Conservation (phyloP, 2,888 invertebrate species). For the Nomada ruficornis region DNA sequence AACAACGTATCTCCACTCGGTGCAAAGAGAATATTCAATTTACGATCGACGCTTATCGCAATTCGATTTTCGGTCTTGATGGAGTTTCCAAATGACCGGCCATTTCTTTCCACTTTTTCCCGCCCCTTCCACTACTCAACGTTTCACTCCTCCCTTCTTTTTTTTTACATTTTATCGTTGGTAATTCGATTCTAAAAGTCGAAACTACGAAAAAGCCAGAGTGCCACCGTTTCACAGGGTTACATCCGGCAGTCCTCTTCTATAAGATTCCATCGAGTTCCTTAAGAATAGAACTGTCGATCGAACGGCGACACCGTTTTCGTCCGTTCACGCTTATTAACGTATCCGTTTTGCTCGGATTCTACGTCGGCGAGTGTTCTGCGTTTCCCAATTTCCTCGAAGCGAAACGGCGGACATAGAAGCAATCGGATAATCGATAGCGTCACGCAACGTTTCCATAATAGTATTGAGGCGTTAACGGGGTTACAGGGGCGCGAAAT, state of each 20-base stretch:
- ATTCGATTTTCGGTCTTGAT: conserved; percentile 45
- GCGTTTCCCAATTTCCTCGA: conserved; percentile 13
- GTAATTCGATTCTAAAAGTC: conserved; percentile 41
- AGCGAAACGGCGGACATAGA: neutral
- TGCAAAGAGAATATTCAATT: conserved; percentile 32
- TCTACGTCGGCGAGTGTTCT: neutral
- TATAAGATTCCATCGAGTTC: neutral
- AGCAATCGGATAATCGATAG: conserved; percentile 32
- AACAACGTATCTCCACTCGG: conserved; percentile 3
- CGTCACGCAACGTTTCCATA: conserved; percentile 13
- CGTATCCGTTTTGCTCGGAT: neutral
- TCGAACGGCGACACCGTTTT: neutral
- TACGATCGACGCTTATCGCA: conserved; percentile 26
- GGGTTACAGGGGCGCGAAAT: conserved; percentile 18
- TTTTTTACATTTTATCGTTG: conserved; percentile 12
- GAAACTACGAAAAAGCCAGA: conserved; percentile 18
- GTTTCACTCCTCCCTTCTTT: neutral
- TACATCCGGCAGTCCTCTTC: conserved; percentile 3
- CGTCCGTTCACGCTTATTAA: conserved; percentile 20
- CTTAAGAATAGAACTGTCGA: conserved; percentile 28
- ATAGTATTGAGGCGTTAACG: conserved; percentile 33
- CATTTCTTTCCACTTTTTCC: neutral
- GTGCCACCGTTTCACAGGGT: conserved; percentile 21
- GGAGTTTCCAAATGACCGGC: conserved; percentile 25
- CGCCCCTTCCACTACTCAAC: too few species aligned